These are phyloP conservation scores for Dendrocincla tyrannina DNA, from an alignment of 2,797 vertebrate genomes.

Conservation along the genomic window DNA sequence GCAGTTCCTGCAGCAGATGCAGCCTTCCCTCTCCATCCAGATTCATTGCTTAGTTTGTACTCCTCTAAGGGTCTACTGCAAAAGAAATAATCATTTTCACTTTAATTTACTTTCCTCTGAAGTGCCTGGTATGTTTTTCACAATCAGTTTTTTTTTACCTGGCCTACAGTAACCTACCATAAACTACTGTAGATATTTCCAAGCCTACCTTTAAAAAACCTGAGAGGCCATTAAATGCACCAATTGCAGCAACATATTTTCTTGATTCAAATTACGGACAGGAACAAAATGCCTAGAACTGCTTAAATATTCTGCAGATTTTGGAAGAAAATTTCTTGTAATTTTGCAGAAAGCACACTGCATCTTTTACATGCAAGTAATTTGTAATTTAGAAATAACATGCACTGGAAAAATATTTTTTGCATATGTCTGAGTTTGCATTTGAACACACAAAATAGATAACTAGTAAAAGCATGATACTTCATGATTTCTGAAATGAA, in stretches of 20 bases:
- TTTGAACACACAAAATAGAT: neutral
- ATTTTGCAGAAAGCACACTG: neutral
- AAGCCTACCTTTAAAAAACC: neutral
- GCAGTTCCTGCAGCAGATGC: neutral
- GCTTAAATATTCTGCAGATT: neutral
- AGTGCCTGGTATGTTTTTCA: fast-evolving
- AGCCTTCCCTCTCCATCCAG: neutral
- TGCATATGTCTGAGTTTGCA: neutral
- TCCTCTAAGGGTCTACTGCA: neutral
- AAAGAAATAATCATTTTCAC: neutral
- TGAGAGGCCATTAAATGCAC: neutral
- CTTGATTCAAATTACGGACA: neutral
- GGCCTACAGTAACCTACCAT: neutral
- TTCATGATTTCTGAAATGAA: neutral
- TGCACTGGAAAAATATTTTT: neutral
- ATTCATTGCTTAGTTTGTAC: neutral
- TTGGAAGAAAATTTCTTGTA: neutral
- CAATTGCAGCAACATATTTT: fast-evolving
- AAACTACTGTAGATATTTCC: neutral
- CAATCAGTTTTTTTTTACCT: neutral
- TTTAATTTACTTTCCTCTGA: neutral
- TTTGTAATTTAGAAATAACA: neutral
- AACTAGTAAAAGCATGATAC: neutral
- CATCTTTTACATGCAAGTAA: neutral
- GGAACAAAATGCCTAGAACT: neutral